These are phyloP conservation scores for Anser brachyrhynchus DNA, from an alignment of 2,113 vertebrate species.

Conservation along the genomic window DNA sequence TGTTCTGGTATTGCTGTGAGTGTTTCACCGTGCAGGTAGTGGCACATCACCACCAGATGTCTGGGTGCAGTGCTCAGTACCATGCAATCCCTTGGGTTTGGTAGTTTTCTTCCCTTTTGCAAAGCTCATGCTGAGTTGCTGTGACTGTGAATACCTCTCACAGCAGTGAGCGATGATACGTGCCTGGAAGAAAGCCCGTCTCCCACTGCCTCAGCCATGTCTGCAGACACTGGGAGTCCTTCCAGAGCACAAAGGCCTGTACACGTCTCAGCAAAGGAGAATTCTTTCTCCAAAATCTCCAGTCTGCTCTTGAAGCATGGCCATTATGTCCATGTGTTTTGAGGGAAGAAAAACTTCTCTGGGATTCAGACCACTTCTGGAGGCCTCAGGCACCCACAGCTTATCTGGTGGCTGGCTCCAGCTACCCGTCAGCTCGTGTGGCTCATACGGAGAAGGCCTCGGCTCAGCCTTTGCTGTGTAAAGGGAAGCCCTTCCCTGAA, in stretches of 20 bases:
- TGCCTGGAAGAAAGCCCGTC: neutral
- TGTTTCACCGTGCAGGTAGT: neutral
- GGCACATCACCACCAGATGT: neutral
- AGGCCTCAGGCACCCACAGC: neutral
- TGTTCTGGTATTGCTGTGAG: neutral
- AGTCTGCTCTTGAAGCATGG: neutral
- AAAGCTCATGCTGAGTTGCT: neutral
- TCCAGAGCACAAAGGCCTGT: neutral
- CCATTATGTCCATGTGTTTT: neutral
- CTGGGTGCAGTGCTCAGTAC: neutral
- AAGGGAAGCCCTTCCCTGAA: neutral
- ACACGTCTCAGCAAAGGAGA: neutral
- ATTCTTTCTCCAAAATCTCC: neutral
- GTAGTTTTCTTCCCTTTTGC: neutral
- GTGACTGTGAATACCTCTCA: neutral
- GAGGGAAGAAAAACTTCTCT: neutral
- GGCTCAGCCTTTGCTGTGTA: neutral
- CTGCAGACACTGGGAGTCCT: neutral
- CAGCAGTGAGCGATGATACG: neutral
- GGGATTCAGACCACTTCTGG: neutral
- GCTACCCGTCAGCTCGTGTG: neutral
- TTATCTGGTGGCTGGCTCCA: fast-evolving
- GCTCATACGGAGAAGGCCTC: neutral
- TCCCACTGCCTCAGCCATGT: fast-evolving
- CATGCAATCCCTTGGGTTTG: neutral